phyloP scores from a whole-genome alignment of 1,140 invertebrate genomes.

The Ceratosolen solmsi region DNA sequence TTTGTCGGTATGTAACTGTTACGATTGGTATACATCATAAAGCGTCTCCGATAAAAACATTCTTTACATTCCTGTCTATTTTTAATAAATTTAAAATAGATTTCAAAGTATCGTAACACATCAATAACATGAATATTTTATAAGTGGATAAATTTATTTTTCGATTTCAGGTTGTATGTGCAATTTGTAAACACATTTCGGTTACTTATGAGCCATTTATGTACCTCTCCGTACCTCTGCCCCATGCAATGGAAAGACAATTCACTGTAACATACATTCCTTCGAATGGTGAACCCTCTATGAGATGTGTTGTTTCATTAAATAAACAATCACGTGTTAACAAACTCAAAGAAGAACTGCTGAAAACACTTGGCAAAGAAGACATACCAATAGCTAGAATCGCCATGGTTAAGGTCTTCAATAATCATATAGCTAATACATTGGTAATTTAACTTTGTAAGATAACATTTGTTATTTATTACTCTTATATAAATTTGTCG shows the following conservation, averaged over 20 bases:
- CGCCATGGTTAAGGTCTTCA: conserved; percentile 79
- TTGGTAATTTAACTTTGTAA: conserved; percentile 70
- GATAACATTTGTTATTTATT: conserved; percentile 1
- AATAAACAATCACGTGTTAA: conserved; percentile 78
- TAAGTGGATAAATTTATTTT: conserved; percentile 31
- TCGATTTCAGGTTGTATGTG: conserved; percentile 78
- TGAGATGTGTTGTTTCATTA: conserved; percentile 76
- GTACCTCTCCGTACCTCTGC: conserved; percentile 82
- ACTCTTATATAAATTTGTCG: conserved; percentile 6
- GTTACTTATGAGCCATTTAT: conserved; percentile 84
- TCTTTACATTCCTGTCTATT: conserved; percentile 59
- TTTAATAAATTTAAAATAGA: conserved; percentile 47
- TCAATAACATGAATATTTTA: background rate
- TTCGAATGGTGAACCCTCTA: conserved; percentile 69
- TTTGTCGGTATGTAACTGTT: conserved; percentile 56
- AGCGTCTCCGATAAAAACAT: conserved; percentile 62
- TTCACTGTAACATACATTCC: conserved; percentile 78
- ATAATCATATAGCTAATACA: conserved; percentile 79
- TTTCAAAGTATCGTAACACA: conserved; percentile 48
- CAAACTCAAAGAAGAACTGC: conserved; percentile 76
- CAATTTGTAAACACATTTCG: conserved; percentile 79
- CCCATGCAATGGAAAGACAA: conserved; percentile 80
- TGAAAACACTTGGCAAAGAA: conserved; percentile 67
- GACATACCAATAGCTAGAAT: conserved; percentile 70
- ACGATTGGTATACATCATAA: conserved; percentile 54